Conservation (phyloP, 2,113 vertebrate genomes). For the Apeltes quadracus region DNA sequence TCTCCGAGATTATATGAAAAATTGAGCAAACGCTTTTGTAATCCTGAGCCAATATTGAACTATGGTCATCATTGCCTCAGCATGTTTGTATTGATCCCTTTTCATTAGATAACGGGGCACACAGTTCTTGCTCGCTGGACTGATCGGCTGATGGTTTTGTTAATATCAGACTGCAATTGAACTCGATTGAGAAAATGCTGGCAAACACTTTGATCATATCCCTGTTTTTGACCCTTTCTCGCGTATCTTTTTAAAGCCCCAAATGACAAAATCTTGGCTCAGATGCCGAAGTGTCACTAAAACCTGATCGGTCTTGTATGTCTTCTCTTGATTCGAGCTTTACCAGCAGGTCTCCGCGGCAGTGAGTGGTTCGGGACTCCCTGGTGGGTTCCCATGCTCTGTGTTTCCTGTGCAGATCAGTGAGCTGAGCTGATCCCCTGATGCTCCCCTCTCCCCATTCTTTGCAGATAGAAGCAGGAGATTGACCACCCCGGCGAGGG, state of each 20-base stretch:
- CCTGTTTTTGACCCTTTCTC: background rate
- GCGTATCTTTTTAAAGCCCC: background rate
- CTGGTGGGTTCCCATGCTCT: constrained; percentile 70
- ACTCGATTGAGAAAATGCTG: background rate
- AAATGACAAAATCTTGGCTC: background rate
- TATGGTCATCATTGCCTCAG: constrained; percentile 18
- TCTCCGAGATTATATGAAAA: background rate
- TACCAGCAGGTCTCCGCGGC: constrained; percentile 44
- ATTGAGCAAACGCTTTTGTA: constrained; percentile 45
- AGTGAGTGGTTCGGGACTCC: constrained; percentile 36
- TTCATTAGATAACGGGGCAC: constrained; percentile 1
- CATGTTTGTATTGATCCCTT: constrained; percentile 34
- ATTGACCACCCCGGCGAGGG: constrained; percentile 59
- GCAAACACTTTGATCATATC: constrained; percentile 27
- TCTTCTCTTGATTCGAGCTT: constrained; percentile 28
- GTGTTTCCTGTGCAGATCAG: constrained; percentile 73
- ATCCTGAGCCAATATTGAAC: constrained; percentile 46
- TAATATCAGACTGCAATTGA: constrained; percentile 6
- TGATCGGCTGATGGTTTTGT: constrained; percentile 17
- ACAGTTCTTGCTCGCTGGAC: constrained; percentile 40
- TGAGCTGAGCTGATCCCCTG: constrained; percentile 68
- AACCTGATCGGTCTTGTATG: background rate
- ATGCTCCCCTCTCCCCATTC: constrained; percentile 60
- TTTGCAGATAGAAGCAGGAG: constrained; percentile 50
- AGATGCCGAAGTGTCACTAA: constrained; percentile 1